Conservation (phyloP, 35 echinoderm and acorn worm species). For the Ophioderma brevispina region DNA sequence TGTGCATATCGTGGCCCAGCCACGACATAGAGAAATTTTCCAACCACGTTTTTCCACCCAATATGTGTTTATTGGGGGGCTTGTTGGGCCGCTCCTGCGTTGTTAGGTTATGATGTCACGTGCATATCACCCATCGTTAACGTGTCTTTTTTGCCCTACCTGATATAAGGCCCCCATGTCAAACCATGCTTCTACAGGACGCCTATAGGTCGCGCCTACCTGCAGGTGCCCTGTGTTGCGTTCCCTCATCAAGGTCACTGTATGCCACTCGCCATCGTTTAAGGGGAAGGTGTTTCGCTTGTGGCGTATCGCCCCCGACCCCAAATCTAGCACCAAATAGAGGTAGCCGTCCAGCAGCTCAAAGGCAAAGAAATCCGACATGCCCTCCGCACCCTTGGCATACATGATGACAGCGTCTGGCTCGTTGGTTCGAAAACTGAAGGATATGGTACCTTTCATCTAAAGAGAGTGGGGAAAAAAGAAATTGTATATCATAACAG, state of each 20-base stretch:
- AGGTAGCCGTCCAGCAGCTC: conserved; percentile 88
- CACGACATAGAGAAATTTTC: not conserved
- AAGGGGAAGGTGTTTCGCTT: conserved; percentile 47
- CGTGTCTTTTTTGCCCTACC: not conserved
- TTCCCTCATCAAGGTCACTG: conserved; percentile 47
- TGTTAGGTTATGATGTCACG: conserved; percentile 13
- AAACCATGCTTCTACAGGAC: not conserved
- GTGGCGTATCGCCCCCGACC: conserved; percentile 67
- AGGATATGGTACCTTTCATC: conserved; percentile 60
- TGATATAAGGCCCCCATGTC: not conserved
- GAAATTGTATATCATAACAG: too few relatives aligned
- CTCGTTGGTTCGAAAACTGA: conserved; percentile 93
- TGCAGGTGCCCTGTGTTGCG: conserved; percentile 34
- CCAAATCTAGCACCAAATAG: conserved; percentile 84
- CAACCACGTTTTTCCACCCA: conserved; percentile 12
- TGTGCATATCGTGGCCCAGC: not conserved
- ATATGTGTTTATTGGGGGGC: not conserved
- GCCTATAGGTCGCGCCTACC: conserved; percentile 11
- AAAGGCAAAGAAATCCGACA: conserved; percentile 89
- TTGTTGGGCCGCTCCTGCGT: conserved; percentile 10
- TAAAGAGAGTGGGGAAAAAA: conserved; percentile 9
- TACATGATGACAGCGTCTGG: conserved; percentile 90
- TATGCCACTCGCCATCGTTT: conserved; percentile 91
- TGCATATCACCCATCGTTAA: conserved; percentile 8
- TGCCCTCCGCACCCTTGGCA: conserved; percentile 62